phyloP scores from a whole-genome alignment of 2,797 vertebrate species.

The Gouania willdenowi region DNA sequence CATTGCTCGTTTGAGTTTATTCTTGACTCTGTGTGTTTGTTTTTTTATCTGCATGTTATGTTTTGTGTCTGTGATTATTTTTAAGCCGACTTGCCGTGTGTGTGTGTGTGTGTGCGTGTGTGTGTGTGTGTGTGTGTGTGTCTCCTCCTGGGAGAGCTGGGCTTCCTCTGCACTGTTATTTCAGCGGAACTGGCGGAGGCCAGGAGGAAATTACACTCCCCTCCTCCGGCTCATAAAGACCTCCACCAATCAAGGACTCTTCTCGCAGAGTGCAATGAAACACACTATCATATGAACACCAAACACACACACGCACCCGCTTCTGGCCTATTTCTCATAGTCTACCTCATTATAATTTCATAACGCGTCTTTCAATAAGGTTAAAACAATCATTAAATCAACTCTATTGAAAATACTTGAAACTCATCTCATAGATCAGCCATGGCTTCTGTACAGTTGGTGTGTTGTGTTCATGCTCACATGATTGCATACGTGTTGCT shows the following conservation, averaged over 20 bases:
- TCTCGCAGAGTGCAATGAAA: conserved; percentile 57
- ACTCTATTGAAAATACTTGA: too few relatives aligned
- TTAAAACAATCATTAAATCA: conserved; percentile 15
- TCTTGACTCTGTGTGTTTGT: conserved; percentile 1
- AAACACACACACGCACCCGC: neutral
- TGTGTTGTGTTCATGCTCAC: conserved; percentile 14
- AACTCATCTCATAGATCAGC: too few relatives aligned
- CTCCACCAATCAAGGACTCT: conserved; percentile 76
- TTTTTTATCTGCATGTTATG: conserved; percentile 25
- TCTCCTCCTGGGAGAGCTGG: conserved; percentile 69
- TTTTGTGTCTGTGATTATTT: conserved; percentile 43
- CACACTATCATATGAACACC: neutral
- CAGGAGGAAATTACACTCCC: conserved; percentile 82
- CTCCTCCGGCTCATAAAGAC: conserved; percentile 81
- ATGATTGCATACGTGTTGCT: conserved; percentile 41
- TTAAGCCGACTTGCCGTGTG: conserved; percentile 18
- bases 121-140: conserved; percentile 39
- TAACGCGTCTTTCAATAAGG: conserved; percentile 13
- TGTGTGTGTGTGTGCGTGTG: conserved; percentile 31
- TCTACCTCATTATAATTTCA: conserved; percentile 18
- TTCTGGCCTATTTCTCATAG: conserved; percentile 15
- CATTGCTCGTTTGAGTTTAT: neutral
- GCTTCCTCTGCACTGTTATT: conserved; percentile 78
- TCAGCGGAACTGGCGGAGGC: conserved; percentile 75
- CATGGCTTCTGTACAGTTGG: conserved; percentile 23